These are phyloP conservation scores for Agrenia bidenticulata DNA, from an alignment of 2,888 invertebrate genomes.

Conservation along the genomic window DNA sequence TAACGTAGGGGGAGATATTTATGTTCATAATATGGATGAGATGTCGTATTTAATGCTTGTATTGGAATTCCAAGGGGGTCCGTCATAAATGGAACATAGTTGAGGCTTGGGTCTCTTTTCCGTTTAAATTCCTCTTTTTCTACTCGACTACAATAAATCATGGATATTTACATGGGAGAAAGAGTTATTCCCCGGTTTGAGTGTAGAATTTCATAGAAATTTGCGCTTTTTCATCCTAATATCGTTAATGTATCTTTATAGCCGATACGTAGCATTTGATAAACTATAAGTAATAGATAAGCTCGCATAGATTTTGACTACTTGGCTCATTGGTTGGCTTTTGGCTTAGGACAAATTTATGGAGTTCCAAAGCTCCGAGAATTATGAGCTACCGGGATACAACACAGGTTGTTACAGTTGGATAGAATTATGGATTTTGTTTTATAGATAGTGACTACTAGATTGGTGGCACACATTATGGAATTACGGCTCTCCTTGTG, in stretches of 20 bases:
- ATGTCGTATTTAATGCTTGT: constrained; percentile 20
- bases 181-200: constrained; percentile 10
- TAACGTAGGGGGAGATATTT: constrained; percentile 6
- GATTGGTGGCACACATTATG: constrained; percentile 11
- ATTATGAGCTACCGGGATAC: constrained; percentile 11
- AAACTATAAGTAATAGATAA: background rate
- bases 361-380: constrained; percentile 6
- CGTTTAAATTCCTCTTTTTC: constrained; percentile 12
- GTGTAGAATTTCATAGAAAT: constrained; percentile 17
- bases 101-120: constrained; percentile 1
- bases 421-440: constrained; percentile 20
- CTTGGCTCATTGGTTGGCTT: background rate
- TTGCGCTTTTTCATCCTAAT: background rate
- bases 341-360: constrained; percentile 20
- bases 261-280: background rate
- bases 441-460: constrained; percentile 3
- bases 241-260: background rate
- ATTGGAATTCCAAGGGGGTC: constrained; percentile 22
- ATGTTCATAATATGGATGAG: constrained; percentile 25
- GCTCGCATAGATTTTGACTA: background rate
- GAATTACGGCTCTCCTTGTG: constrained; percentile 17
- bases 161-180: constrained; percentile 14
- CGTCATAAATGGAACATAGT: background rate
- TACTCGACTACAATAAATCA: constrained; percentile 15
- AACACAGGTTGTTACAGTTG: constrained; percentile 15